These are phyloP conservation scores for Apostichopus leukothele DNA, from an alignment of 53 echinoderm and acorn worm genomes.

Conservation along the genomic window DNA sequence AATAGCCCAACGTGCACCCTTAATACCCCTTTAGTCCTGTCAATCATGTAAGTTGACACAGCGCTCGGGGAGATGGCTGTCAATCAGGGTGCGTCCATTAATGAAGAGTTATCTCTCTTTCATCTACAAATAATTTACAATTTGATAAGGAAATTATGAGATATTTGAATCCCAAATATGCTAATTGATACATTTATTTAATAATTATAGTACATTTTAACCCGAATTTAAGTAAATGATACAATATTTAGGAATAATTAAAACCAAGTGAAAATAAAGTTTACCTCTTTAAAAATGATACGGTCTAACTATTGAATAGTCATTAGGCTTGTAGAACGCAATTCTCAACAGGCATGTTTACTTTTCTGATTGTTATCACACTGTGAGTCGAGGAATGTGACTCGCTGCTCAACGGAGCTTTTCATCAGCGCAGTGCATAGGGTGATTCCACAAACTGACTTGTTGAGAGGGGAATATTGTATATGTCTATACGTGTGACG, in stretches of 20 bases:
- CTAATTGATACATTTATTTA: not conserved
- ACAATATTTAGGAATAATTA: too few species aligned
- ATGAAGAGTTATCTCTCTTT: not conserved
- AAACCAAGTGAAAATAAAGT: not conserved
- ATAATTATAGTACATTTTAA: too few species aligned
- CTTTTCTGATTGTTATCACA: constrained; percentile 55
- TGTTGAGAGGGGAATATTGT: too few species aligned
- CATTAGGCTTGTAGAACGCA: constrained; percentile 49
- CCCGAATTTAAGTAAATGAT: too few species aligned
- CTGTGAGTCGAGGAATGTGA: constrained; percentile 53
- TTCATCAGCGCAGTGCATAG: constrained; percentile 19
- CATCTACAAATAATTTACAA: not conserved
- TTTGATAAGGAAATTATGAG: not conserved
- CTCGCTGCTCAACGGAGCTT: constrained; percentile 36
- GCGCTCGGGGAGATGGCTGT: constrained; percentile 51
- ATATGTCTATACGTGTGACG: too few species aligned
- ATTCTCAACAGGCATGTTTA: constrained; percentile 53
- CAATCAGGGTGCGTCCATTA: constrained; percentile 34
- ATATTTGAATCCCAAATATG: not conserved
- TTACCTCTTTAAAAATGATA: not conserved
- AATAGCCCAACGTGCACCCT: constrained; percentile 44
- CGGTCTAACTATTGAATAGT: constrained; percentile 34
- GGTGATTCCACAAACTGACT: not conserved
- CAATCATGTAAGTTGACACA: constrained; percentile 56
- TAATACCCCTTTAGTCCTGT: constrained; percentile 50